Percentiles rank a stretch among this genome's conserved stretches.
Evolutionary conservation across 1,140 invertebrate species (phyloP).

Genomic region (Trialeurodes vaporariorum): DNA sequence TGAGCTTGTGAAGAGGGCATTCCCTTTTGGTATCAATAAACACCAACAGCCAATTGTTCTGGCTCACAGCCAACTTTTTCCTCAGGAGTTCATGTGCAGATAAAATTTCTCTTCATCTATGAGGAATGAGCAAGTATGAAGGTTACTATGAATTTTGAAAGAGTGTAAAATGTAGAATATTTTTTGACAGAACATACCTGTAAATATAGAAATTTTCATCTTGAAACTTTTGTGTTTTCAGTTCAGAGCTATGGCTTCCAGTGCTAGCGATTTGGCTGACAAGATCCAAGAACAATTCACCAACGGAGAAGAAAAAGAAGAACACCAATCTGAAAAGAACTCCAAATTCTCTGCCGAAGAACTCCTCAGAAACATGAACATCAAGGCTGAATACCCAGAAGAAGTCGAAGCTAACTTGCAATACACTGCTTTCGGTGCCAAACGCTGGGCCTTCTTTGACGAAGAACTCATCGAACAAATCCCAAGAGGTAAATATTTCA

Average conservation of each 20-base stretch:
- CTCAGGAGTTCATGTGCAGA: no score
- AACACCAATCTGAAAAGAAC: slow-evolving; percentile 22
- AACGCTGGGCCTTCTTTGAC: slow-evolving; percentile 41
- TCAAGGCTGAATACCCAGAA: slow-evolving; percentile 36
- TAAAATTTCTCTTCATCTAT: background rate
- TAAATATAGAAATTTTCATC: background rate
- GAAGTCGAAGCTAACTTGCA: slow-evolving; percentile 44
- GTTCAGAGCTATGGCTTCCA: slow-evolving; percentile 37
- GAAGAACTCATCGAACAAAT: slow-evolving; percentile 37
- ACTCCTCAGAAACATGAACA: slow-evolving; percentile 42
- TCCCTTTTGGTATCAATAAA: no score
- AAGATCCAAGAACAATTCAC: slow-evolving; percentile 31
- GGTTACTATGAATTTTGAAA: background rate
- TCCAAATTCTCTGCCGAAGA: slow-evolving; percentile 34
- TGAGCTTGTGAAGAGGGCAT: no score
- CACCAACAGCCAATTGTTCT: no score
- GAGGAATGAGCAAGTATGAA: background rate
- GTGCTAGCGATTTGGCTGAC: slow-evolving; percentile 36
- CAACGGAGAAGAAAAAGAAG: slow-evolving; percentile 21
- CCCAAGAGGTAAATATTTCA: slow-evolving; percentile 11
- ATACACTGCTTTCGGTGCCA: slow-evolving; percentile 31
- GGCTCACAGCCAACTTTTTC: no score
- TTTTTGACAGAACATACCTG: background rate
- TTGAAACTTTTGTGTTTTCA: slow-evolving; percentile 15
- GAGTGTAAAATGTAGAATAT: background rate